Evolutionary conservation across 2,113 vertebrate genomes (phyloP).

Genomic region (Proteles cristata): DNA sequence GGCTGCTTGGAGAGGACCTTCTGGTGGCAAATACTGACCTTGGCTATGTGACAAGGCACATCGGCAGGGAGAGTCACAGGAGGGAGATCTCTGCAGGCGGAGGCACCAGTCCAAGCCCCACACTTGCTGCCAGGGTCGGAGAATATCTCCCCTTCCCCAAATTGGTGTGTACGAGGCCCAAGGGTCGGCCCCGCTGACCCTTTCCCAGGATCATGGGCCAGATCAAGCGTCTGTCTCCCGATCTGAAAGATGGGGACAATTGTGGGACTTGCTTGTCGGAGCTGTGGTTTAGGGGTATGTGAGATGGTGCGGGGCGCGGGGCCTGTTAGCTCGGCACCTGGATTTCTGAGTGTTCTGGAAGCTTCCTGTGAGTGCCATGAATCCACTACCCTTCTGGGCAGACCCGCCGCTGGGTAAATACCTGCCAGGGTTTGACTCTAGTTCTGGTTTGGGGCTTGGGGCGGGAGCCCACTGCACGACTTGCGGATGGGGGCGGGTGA

Average conservation of each 20-base stretch:
- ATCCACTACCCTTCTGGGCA: not conserved
- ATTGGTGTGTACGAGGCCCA: not conserved
- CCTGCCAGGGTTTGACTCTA: not conserved
- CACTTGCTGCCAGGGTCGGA: not conserved
- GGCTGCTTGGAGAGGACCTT: not conserved
- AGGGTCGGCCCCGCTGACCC: not conserved
- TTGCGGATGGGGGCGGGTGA: not conserved
- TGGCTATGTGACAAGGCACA: fast-evolving
- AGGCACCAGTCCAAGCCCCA: not conserved
- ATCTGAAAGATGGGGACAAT: not conserved
- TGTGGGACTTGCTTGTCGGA: not conserved
- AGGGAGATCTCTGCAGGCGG: too few species aligned
- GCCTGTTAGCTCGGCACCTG: not conserved
- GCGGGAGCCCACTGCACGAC: fast-evolving
- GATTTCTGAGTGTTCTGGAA: not conserved
- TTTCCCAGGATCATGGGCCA: not conserved
- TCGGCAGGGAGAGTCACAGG: not conserved
- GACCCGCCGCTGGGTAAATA: not conserved
- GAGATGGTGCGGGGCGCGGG: not conserved
- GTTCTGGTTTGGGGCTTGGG: not conserved
- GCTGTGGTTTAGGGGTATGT: not conserved
- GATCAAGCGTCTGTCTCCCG: not conserved
- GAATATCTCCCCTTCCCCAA: not conserved
- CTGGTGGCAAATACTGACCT: not conserved
- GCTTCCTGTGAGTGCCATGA: not conserved